phyloP scores from a whole-genome alignment of 30 jellyfish, hydroid and myxozoan species.

The Mastigias papua region DNA sequence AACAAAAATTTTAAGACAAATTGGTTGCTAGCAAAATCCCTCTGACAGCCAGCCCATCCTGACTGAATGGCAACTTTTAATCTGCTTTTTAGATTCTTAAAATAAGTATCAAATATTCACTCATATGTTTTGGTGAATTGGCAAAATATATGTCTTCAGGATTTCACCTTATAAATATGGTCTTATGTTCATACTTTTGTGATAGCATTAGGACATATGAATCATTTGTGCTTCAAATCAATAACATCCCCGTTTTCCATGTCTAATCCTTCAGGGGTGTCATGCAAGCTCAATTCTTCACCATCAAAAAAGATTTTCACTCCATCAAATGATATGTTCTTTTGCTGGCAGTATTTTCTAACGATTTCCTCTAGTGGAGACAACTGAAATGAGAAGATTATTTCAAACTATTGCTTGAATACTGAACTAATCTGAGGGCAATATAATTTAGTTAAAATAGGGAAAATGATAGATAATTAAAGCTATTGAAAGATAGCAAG shows the following conservation, averaged over 20 bases:
- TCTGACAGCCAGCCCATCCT: too few species aligned
- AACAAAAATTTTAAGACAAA: too few species aligned
- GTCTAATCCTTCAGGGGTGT: slow-evolving; percentile 43
- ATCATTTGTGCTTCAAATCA: slow-evolving; percentile 27
- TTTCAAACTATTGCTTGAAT: neutral
- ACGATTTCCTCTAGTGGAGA: slow-evolving; percentile 35
- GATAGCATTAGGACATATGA: neutral
- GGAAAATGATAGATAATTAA: too few species aligned
- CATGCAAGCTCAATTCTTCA: slow-evolving; percentile 19
- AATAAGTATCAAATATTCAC: too few species aligned
- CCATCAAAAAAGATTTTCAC: slow-evolving; percentile 59
- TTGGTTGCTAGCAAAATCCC: too few species aligned
- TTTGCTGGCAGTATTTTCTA: slow-evolving; percentile 29
- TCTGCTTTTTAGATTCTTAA: too few species aligned
- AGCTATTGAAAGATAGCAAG: too few species aligned
- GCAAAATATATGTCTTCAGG: too few species aligned
- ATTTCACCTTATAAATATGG: too few species aligned
- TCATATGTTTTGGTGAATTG: too few species aligned
- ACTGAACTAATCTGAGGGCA: neutral
- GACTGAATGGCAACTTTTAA: too few species aligned
- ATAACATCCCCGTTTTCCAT: slow-evolving; percentile 58
- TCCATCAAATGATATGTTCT: neutral
- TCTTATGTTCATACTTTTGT: neutral
- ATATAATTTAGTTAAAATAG: too few species aligned
- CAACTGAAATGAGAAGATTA: slow-evolving; percentile 7